Conservation (phyloP, 2,113 vertebrate species). For the Prionailurus bengalensis region DNA sequence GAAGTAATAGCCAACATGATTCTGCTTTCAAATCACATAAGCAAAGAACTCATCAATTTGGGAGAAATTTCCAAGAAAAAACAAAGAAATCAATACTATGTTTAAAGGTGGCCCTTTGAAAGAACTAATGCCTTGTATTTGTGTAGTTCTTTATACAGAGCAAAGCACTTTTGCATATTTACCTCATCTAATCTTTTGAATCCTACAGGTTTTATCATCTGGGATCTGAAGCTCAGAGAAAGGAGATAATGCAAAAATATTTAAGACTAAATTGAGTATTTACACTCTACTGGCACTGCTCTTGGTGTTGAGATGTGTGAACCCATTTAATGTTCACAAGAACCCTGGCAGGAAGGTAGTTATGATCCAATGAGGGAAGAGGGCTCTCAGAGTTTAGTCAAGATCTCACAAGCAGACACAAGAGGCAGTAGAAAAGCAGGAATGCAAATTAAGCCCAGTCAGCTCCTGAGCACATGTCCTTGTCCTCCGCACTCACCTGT, state of each 20-base stretch:
- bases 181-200: not conserved
- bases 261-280: not conserved
- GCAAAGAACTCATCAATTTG: not conserved
- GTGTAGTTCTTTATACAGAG: not conserved
- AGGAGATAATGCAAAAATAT: not conserved
- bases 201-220: not conserved
- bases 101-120: not conserved
- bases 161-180: not conserved
- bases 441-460: not conserved
- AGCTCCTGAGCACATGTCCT: accelerated
- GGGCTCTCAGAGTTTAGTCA: not conserved
- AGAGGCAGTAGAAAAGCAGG: accelerated
- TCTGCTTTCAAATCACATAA: not conserved
- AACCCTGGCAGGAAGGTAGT: no score
- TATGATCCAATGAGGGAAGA: not conserved
- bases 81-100: not conserved
- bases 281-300: not conserved
- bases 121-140: not conserved
- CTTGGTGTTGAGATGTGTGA: not conserved
- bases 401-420: not conserved
- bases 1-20: not conserved
- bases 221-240: slow-evolving; percentile 6
- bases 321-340: not conserved
- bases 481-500: not conserved
- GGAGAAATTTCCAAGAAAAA: not conserved